Conservation (phyloP, 2,113 vertebrate species). For the Campylomormyrus tamandua region DNA sequence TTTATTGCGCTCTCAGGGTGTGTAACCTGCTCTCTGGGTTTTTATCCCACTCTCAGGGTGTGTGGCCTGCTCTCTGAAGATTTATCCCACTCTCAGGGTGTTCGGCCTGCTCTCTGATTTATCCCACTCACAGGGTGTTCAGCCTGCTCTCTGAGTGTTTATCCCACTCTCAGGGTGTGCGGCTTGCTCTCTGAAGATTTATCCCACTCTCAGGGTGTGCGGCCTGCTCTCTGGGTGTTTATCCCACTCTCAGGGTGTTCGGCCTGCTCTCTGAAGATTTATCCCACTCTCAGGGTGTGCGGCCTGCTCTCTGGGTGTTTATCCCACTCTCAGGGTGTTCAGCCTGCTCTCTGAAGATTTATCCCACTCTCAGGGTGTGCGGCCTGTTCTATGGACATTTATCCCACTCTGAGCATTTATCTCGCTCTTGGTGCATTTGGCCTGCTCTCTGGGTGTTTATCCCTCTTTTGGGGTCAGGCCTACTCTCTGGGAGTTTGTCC, state of each 20-base stretch:
- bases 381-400: not conserved
- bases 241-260: not conserved
- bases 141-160: not conserved
- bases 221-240: not conserved
- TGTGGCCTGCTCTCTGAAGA: too few relatives aligned
- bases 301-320: not conserved
- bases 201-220: not conserved
- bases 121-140: not conserved
- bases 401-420: too few relatives aligned
- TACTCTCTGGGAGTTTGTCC: too few relatives aligned
- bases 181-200: not conserved
- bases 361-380: not conserved
- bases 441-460: too few relatives aligned
- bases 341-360: not conserved
- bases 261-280: not conserved
- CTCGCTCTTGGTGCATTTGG: too few relatives aligned
- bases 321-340: too few relatives aligned
- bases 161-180: not conserved
- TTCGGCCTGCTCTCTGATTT: not conserved
- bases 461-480: too few relatives aligned
- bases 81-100: too few relatives aligned
- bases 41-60: too few relatives aligned
- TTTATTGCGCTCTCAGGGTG: not conserved
- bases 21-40: too few relatives aligned
- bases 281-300: too few relatives aligned